Base-by-base conservation (phyloP, 2,888 invertebrate genomes). In the Dioctria linearis region DNA sequence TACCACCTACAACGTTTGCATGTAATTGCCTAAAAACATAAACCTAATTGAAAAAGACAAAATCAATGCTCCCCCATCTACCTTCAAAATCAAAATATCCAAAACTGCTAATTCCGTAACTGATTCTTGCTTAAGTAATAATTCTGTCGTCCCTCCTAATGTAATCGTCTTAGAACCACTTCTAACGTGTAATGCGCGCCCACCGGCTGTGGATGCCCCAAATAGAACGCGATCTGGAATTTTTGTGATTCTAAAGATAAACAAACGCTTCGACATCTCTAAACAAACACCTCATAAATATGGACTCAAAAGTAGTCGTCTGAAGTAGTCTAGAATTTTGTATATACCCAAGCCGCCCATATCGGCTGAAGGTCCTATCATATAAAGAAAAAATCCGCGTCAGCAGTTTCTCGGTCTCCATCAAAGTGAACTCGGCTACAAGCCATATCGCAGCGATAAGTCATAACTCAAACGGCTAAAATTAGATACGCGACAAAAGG, bases 391-490 rank as follows among this genome's bases (percentile, higher is more conserved):
- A 54, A 54, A 11, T 54, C 25, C 37, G 67, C 67, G 43, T 6
- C 42, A n/a, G 8, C 66, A 66, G 42, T 13, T 46, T 37, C 2
- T 9, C 65, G 37, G 69, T 54, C 54, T 11, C 11, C 54, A 54
- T 54, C 54, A 54, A 54, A 54, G 54, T n/a, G 54, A 54, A 69
- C 51, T 69, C 51, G 69, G 51, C 37, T 51, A 51, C 37, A 69
- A 51, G 51, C 69, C 69, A 51, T 69, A 51, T 69, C 43, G 9
- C 9, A 51, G n/a, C 39, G 37, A 69, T 69, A 69, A 69, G 51
- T 69, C 69, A 69, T 69, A 69, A 69, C 51, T 51, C 69, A 69
- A 51, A 39, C 69, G 69, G 69, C 51, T 69, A 69, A 69, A 69
- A 51, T 69, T 69, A 69, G 69, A 69, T 39, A 5, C 37, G 0